Base-by-base conservation (phyloP, 2,888 invertebrate genomes). In the Oscheius myriophilus region DNA sequence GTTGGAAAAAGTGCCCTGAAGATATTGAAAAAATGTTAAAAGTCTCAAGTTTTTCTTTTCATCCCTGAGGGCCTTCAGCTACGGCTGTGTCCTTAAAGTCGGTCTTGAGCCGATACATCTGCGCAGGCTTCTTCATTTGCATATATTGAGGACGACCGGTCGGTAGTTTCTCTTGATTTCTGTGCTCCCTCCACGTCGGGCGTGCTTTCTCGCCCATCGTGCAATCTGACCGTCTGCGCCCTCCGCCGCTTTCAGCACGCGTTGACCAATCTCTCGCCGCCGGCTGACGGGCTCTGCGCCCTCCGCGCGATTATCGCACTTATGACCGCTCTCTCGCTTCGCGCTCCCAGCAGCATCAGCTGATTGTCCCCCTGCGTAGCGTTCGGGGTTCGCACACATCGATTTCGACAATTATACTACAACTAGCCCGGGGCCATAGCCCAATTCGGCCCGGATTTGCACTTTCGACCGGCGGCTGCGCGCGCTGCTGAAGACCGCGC, bases 401-500 rank as follows among this genome's bases (percentile, higher is more conserved):
- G 62, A 62, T 62, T 62, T 62, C 62, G 62, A 62, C 62, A 62
- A 62, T 62, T 62, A 62, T 62, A 62, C 62, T 62, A 33, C 33
- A 46, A 46, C 46, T 46, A n/a, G 18, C 21, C 18, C 46, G 18
- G 46, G 18, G 11, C 18, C 46, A n/a, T 46, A 46, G 21, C 53
- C 53, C 16, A 16, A 23, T 25, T 23, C 25, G 18, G 53, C 52
- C 52, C 33, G 33, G 33, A 33, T 33, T 33, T 33, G 33, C 33
- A 33, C 33, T 33, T 33, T 33, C 33, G 33, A 33, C 33, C 33
- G 33, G 33, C 33, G 46, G 46, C 16, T 14, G 54, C 23, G 14
- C 12, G 54, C 54, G 23, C 39, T 46, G 16, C 18, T 46, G 55
- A 55, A n/a, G 33, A 33, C 54, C n/a, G n/a, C n/a, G n/a, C n/a